phyloP scores from a whole-genome alignment of 1,140 invertebrate genomes.

The Atta texana region DNA sequence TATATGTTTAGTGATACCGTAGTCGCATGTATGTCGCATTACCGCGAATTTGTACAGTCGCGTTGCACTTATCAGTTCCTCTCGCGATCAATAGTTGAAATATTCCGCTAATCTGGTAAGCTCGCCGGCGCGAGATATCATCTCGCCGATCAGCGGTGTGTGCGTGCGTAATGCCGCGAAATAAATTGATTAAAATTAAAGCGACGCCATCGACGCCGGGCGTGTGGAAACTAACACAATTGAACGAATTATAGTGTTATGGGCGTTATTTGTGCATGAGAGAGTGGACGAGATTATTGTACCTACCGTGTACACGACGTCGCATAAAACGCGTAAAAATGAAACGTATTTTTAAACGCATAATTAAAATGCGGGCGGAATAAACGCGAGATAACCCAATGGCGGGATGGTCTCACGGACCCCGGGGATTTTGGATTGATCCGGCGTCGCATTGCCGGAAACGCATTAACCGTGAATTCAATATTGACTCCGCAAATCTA shows the following conservation, averaged over 20 bases:
- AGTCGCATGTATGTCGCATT: background rate
- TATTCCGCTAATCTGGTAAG: slow-evolving; percentile 44
- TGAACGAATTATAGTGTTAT: background rate
- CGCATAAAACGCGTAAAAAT: slow-evolving; percentile 2
- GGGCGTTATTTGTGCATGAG: background rate
- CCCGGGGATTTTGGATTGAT: slow-evolving; percentile 65
- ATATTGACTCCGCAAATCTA: slow-evolving; percentile 83
- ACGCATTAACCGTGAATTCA: slow-evolving; percentile 82
- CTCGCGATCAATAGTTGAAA: slow-evolving; percentile 46
- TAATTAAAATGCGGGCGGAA: slow-evolving; percentile 30
- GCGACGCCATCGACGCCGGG: background rate
- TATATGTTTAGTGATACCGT: background rate
- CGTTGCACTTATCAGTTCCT: slow-evolving; percentile 26
- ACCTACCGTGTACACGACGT: background rate
- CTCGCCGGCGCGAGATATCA: slow-evolving; percentile 41
- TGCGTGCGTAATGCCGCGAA: slow-evolving; percentile 26
- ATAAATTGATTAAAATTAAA: slow-evolving; percentile 62
- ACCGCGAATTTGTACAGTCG: slow-evolving; percentile 15
- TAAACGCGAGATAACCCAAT: background rate
- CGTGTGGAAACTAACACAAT: background rate
- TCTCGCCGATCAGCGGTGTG: slow-evolving; percentile 15
- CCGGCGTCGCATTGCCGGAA: slow-evolving; percentile 50
- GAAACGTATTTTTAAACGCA: background rate
- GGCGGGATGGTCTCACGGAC: background rate
- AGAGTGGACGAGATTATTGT: background rate